Evolutionary conservation across 2,113 vertebrate genomes (phyloP), one percentile per base, ranked within the genome.

Genomic region (Neomonachus schauinslandi): DNA sequence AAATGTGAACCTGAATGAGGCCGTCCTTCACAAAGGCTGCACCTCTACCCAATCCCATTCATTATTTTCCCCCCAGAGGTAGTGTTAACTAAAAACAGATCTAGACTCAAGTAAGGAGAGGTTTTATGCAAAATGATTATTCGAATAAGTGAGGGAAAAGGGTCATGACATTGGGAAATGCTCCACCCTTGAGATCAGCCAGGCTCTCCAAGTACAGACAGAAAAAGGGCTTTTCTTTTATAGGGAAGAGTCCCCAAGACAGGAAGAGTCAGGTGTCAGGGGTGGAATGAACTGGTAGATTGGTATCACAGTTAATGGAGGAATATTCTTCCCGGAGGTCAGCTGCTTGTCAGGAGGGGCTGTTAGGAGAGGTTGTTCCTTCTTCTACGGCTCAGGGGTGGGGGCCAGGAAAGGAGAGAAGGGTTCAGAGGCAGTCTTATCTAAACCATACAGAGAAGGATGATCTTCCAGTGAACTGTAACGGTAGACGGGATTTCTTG

Each of bases 401-500:
- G 77, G 18, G 26, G 19, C 26, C 36, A 21, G 1, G 63, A 28
- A 55, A 67, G 26, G 10, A 69, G 49, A 53, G 61, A 39, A 53
- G 24, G 3, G 18, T 28, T 57, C 18, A 42, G 16, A 11, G 24
- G 33, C 42, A 31, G n/a, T 51, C 46, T 53, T 39, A 21, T 7
- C 59, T 39, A 67, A 65, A 61, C 26, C 74, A 14, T 2, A 33
- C 2, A 26, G 61, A 51, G n/a, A 81, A 81, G 13, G 49, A 18
- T 33, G 26, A 7, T 67, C 15, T 53, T 65, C 8, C 59, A 31
- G 42, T 28, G 24, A 80, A 12, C 46, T 28, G 1, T 1, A 57
- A 42, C 55, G 1, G 0, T 3, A 1, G 10, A 33, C 2, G 24
- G 7, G 33, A 8, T 55, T 39, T 79, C 49, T 22, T 4, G 7